Percentiles rank a stretch among this genome's conserved stretches.
Evolutionary conservation across 2,888 invertebrate genomes (phyloP).

Genomic region (Dendrolimus houi): DNA sequence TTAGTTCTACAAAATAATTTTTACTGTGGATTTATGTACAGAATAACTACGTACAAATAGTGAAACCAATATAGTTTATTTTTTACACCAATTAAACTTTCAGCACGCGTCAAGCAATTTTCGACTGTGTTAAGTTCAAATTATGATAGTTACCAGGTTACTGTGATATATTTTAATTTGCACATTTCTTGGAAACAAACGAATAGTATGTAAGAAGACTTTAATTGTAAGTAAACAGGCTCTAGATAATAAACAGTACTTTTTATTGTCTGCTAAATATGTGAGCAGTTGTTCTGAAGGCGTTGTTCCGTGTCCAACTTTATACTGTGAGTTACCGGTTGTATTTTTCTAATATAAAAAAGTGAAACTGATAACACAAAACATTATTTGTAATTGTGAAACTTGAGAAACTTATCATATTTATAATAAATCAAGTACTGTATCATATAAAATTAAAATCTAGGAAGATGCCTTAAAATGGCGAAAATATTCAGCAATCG

Average conservation of each 20-base stretch:
- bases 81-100: neutral
- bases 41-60: too few species aligned
- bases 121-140: neutral
- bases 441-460: too few species aligned
- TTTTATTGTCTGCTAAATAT: constrained; percentile 9
- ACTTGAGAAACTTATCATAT: too few species aligned
- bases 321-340: neutral
- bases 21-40: too few species aligned
- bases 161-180: constrained; percentile 11
- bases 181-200: constrained; percentile 19
- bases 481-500: too few species aligned
- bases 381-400: too few species aligned
- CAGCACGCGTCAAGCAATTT: neutral
- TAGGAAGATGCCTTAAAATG: too few species aligned
- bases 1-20: too few species aligned
- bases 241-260: neutral
- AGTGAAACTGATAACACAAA: too few species aligned
- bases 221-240: constrained; percentile 38
- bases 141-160: neutral
- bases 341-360: neutral
- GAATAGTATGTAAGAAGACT: constrained; percentile 20
- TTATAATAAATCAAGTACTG: too few species aligned
- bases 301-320: neutral
- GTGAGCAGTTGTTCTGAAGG: neutral
- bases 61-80: too few species aligned